Percentiles rank a stretch among this genome's conserved stretches.
Conservation (phyloP, 2,888 invertebrate species). For the Stenotaenia linearis region DNA sequence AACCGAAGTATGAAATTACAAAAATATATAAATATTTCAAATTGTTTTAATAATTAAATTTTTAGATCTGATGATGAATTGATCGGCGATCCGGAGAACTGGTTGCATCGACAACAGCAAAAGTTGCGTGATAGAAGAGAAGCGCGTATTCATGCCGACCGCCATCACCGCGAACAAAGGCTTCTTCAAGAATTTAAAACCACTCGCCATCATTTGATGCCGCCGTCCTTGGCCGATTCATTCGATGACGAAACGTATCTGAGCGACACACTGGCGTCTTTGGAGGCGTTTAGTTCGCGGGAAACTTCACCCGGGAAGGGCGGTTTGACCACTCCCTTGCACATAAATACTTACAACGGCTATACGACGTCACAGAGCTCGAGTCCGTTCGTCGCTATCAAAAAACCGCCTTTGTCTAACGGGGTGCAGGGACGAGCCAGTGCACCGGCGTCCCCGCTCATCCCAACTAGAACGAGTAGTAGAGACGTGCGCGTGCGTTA, state of each 20-base stretch:
- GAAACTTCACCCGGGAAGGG: conserved; percentile 38
- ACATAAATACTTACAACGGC: conserved; percentile 56
- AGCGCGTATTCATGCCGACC: conserved; percentile 65
- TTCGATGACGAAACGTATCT: conserved; percentile 61
- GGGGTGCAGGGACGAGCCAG: conserved; percentile 29
- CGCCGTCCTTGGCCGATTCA: conserved; percentile 45
- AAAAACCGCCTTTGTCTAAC: conserved; percentile 37
- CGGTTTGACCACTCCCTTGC: conserved; percentile 57
- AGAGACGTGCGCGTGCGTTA: conserved; percentile 38
- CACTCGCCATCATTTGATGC: conserved; percentile 47
- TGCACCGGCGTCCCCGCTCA: conserved; percentile 51
- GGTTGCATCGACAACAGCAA: conserved; percentile 76
- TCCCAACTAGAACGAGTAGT: conserved; percentile 48
- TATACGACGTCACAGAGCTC: conserved; percentile 26
- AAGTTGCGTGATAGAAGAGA: conserved; percentile 71
- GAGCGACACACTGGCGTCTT: conserved; percentile 70
- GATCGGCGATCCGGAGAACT: conserved; percentile 50
- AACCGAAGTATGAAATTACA: conserved; percentile 15
- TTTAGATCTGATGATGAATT: conserved; percentile 22
- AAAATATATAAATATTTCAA: not conserved
- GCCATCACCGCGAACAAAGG: conserved; percentile 62
- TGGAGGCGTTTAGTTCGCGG: conserved; percentile 54
- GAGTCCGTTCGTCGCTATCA: conserved; percentile 26
- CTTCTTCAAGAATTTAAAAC: conserved; percentile 57
- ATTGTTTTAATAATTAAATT: not conserved